phyloP scores from a whole-genome alignment of 1,140 invertebrate species.

The Wasmannia auropunctata region DNA sequence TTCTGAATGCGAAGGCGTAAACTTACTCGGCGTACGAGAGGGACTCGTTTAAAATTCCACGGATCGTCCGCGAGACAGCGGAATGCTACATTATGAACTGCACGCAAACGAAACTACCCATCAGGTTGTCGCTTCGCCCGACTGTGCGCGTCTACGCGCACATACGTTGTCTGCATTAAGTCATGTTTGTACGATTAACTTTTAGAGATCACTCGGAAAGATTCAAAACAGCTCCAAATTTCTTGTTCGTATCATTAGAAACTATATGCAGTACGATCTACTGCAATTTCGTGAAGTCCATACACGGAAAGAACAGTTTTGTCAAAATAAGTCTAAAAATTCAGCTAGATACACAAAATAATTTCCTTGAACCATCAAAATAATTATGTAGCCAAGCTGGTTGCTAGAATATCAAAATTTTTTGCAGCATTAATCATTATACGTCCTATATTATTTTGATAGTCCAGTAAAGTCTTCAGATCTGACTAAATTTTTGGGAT shows the following conservation, averaged over 20 bases:
- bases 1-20: background rate
- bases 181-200: background rate
- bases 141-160: slow-evolving; percentile 30
- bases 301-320: too few relatives aligned
- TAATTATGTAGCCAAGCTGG: too few relatives aligned
- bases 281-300: background rate
- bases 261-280: background rate
- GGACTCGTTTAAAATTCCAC: slow-evolving; percentile 73
- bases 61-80: slow-evolving; percentile 14
- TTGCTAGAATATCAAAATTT: too few relatives aligned
- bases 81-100: slow-evolving; percentile 66
- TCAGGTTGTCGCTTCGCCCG: slow-evolving; percentile 44
- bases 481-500: too few relatives aligned
- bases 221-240: too few relatives aligned
- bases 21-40: background rate
- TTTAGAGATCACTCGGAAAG: background rate
- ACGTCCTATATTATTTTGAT: too few relatives aligned
- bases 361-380: too few relatives aligned
- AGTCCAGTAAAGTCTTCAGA: too few relatives aligned
- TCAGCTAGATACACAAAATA: too few relatives aligned
- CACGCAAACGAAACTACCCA: slow-evolving; percentile 60
- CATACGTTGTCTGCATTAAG: background rate
- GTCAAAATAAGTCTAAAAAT: too few relatives aligned
- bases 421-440: too few relatives aligned
- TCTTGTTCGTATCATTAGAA: background rate